These are phyloP conservation scores for Phymastichus coffea DNA, from an alignment of 1,140 invertebrate genomes.

Conservation along the genomic window DNA sequence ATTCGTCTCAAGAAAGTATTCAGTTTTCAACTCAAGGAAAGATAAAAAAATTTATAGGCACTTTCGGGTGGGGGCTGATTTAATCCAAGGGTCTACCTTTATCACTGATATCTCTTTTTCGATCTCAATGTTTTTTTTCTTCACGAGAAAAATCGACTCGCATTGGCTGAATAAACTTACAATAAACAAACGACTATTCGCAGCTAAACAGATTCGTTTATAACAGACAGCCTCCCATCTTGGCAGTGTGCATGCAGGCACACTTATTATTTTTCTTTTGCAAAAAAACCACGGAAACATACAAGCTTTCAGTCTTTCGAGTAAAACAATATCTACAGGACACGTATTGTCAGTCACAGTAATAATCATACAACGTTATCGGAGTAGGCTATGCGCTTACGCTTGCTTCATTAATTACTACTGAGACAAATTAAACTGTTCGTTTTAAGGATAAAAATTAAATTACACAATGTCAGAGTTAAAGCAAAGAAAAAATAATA, in stretches of 20 bases:
- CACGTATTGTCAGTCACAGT: conserved; percentile 48
- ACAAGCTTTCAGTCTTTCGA: conserved; percentile 48
- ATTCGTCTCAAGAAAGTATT: conserved; percentile 49
- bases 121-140: conserved; percentile 2
- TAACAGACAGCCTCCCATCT: conserved; percentile 3
- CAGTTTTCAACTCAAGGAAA: conserved; percentile 51
- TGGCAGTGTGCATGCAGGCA: no score
- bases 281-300: conserved; percentile 32
- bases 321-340: conserved; percentile 49
- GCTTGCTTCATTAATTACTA: conserved; percentile 21
- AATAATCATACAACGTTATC: conserved; percentile 35
- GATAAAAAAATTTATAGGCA: conserved; percentile 50
- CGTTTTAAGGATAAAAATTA: conserved; percentile 17
- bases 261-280: conserved; percentile 11
- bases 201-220: conserved; percentile 25
- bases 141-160: neutral
- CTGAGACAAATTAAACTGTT: conserved; percentile 22
- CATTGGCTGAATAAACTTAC: conserved; percentile 24
- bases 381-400: conserved; percentile 19
- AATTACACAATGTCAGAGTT: conserved; percentile 2
- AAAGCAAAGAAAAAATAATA: no score
- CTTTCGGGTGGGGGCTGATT: conserved; percentile 38
- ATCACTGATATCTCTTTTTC: conserved; percentile 8
- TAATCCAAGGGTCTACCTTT: conserved; percentile 44
- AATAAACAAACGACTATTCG: conserved; percentile 27